Conservation (phyloP, 2,888 invertebrate species). For the Andrena hattorfiana region DNA sequence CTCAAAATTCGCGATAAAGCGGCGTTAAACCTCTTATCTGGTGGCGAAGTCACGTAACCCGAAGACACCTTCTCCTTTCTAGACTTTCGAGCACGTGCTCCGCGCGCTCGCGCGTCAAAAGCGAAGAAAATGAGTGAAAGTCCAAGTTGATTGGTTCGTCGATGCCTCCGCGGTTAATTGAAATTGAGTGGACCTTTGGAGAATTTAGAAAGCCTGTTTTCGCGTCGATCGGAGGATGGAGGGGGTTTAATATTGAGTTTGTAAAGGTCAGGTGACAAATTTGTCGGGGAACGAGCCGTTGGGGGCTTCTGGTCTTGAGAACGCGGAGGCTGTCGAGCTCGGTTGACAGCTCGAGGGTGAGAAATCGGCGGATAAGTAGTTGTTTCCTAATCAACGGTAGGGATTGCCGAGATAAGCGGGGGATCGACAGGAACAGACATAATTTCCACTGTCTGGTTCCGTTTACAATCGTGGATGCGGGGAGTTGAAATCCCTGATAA, state of each 20-base stretch:
- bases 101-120: not conserved
- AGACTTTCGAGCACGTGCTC: not conserved
- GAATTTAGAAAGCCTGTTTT: not conserved
- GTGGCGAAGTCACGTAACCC: not conserved
- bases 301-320: not conserved
- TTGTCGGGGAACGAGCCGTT: not conserved
- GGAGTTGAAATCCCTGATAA: conserved; percentile 21
- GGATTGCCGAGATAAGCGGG: not conserved
- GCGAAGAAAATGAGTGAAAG: not conserved
- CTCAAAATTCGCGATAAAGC: conserved; percentile 5
- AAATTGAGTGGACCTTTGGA: not conserved
- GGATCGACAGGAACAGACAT: not conserved
- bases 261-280: no score
- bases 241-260: no score
- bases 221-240: no score
- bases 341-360: not conserved
- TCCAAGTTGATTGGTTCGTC: not conserved
- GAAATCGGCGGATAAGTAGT: not conserved
- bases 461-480: not conserved
- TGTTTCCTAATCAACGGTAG: not conserved
- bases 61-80: not conserved
- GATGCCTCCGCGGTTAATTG: not conserved
- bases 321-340: not conserved
- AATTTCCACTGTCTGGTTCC: not conserved
- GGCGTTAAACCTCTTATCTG: not conserved